phyloP scores from a whole-genome alignment of 1,140 invertebrate genomes.

The Dufourea novaeangliae region DNA sequence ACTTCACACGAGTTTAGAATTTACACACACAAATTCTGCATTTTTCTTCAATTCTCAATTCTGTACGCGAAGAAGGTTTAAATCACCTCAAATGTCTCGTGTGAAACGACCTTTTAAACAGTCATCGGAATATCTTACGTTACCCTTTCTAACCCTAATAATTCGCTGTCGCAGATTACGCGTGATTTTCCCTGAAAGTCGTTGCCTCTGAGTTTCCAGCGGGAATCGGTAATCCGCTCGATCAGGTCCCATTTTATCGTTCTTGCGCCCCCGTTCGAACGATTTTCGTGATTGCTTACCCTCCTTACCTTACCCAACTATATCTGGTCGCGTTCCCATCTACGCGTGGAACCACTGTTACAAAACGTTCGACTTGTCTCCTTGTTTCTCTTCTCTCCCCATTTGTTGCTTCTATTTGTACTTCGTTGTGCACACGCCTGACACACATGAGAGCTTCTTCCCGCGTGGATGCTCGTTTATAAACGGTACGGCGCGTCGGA shows the following conservation, averaged over 20 bases:
- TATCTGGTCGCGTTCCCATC: not conserved
- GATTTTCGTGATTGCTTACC: not conserved
- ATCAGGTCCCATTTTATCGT: slow-evolving; percentile 20
- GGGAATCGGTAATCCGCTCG: not conserved
- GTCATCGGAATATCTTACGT: not conserved
- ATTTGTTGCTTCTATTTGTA: not conserved
- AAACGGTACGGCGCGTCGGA: no score
- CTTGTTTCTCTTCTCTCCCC: not conserved
- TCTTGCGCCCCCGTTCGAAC: not conserved
- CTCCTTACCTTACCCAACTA: not conserved
- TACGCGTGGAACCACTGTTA: not conserved
- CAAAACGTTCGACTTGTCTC: not conserved
- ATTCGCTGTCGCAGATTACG: not conserved
- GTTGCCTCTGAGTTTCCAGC: not conserved
- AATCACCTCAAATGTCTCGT: not conserved
- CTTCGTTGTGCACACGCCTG: not conserved
- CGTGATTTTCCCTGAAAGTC: not conserved
- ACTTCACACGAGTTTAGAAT: not conserved
- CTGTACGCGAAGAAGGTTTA: not conserved
- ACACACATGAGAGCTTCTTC: no score
- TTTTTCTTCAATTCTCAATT: not conserved
- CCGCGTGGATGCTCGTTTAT: not conserved
- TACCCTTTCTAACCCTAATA: not conserved
- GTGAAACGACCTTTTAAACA: no score
- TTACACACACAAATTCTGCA: no score